These are phyloP conservation scores for Octopus bimaculoides DNA, from an alignment of 1,140 invertebrate genomes.

Conservation along the genomic window DNA sequence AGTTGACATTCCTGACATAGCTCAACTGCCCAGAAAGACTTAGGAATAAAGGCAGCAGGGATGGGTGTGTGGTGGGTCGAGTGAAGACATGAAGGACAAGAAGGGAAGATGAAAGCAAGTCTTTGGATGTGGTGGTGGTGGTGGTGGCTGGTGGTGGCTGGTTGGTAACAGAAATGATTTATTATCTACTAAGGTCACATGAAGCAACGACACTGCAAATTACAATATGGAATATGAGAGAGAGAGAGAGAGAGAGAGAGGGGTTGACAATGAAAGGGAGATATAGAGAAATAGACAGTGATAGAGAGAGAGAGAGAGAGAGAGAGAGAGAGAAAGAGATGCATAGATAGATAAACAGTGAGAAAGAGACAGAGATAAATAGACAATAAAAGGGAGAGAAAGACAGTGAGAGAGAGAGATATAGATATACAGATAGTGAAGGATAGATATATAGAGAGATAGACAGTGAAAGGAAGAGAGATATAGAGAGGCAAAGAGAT, in stretches of 20 bases:
- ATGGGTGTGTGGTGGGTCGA: no score
- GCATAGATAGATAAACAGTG: neutral
- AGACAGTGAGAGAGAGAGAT: slow-evolving; percentile 15
- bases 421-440: neutral
- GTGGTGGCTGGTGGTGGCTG: no score
- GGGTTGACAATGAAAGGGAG: neutral
- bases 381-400: slow-evolving; percentile 14
- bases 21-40: no score
- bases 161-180: no score
- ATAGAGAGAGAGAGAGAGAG: slow-evolving; percentile 14
- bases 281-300: slow-evolving; percentile 12
- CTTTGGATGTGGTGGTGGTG: no score
- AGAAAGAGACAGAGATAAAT: slow-evolving; percentile 15
- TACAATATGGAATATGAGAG: neutral
- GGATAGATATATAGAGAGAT: neutral
- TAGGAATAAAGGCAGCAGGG: no score
- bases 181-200: no score
- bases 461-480: slow-evolving; percentile 7
- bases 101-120: no score
- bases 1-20: no score
- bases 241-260: neutral
- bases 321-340: slow-evolving; percentile 16
- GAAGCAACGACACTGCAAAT: no score
- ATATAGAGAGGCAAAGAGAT: slow-evolving; percentile 2
- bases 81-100: no score